These are phyloP conservation scores for Hylaeus anthracinus DNA, from an alignment of 1,140 invertebrate genomes.

Conservation along the genomic window DNA sequence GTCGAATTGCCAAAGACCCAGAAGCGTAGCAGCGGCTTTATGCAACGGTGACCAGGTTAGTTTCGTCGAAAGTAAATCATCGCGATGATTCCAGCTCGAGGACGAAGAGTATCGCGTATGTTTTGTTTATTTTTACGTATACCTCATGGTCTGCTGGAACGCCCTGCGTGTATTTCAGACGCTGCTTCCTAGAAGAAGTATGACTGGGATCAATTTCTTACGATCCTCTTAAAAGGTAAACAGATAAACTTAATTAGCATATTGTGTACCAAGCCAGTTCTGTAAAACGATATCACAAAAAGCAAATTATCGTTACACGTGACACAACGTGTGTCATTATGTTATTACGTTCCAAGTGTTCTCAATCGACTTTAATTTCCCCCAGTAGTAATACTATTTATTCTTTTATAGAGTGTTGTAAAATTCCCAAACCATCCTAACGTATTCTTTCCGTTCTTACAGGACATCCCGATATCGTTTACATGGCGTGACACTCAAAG, in stretches of 20 bases:
- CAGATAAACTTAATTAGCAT: neutral
- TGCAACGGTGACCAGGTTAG: neutral
- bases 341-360: neutral
- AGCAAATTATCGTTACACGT: too few species aligned
- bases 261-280: too few species aligned
- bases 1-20: neutral
- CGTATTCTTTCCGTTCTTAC: too few species aligned
- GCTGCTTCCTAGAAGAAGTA: constrained; percentile 4
- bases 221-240: too few species aligned
- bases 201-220: neutral
- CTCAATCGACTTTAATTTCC: neutral
- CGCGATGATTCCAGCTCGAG: neutral
- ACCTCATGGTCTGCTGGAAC: neutral
- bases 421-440: neutral
- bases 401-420: too few species aligned
- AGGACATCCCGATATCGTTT: too few species aligned
- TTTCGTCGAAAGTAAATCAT: neutral
- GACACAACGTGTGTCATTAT: neutral
- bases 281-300: neutral
- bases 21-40: neutral
- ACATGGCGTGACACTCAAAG: too few species aligned
- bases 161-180: neutral
- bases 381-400: too few species aligned
- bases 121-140: too few species aligned
- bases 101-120: neutral